phyloP scores from a whole-genome alignment of 2,113 vertebrate genomes.

The Terrapene triunguis region DNA sequence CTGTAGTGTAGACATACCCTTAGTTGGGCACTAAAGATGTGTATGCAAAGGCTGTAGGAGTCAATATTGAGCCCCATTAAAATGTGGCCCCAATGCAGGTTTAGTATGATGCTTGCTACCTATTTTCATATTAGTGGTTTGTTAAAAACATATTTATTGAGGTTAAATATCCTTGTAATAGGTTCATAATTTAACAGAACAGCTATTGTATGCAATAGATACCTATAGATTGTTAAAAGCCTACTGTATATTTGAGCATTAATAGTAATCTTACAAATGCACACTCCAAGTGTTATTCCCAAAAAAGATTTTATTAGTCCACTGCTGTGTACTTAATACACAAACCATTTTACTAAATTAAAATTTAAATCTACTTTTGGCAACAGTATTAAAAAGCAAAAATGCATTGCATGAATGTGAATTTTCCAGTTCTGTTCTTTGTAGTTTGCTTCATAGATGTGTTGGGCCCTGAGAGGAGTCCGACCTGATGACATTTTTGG shows the following conservation, averaged over 20 bases:
- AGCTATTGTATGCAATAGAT: background rate
- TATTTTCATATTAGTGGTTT: background rate
- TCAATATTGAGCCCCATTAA: background rate
- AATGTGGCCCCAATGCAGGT: background rate
- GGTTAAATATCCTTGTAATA: background rate
- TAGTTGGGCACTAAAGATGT: background rate
- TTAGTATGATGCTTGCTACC: background rate
- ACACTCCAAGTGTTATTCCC: background rate
- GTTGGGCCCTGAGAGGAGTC: background rate
- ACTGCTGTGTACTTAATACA: background rate
- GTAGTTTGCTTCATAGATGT: background rate
- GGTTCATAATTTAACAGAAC: background rate
- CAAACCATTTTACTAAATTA: background rate
- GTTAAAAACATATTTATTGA: background rate
- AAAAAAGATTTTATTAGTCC: background rate
- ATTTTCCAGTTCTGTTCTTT: background rate
- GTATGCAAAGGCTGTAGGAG: fast-evolving
- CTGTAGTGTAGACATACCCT: too few relatives aligned
- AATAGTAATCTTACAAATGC: background rate
- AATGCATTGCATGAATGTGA: background rate
- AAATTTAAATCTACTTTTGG: background rate
- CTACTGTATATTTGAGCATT: background rate
- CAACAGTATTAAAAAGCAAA: background rate
- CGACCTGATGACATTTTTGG: background rate
- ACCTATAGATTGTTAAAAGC: background rate